These are phyloP conservation scores for Neuroterus valhalla DNA, from an alignment of 1,140 invertebrate genomes.

Conservation along the genomic window DNA sequence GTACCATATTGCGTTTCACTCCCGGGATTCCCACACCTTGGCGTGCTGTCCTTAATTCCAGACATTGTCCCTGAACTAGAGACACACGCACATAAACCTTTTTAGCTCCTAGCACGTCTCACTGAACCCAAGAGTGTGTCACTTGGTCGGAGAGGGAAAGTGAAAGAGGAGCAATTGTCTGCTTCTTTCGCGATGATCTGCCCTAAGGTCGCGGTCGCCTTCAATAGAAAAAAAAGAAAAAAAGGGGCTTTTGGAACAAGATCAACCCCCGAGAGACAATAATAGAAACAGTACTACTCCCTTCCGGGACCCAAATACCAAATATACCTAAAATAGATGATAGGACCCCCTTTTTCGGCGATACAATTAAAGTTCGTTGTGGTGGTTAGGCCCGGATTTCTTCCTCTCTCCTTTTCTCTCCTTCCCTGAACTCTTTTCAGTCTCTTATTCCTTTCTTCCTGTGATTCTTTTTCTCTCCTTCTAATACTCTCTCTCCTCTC, in stretches of 20 bases:
- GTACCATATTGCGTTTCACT: slow-evolving; percentile 18
- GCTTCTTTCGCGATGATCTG: slow-evolving; percentile 10
- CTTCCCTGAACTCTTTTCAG: too few relatives aligned
- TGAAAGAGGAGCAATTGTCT: neutral
- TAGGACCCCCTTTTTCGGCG: slow-evolving; percentile 4
- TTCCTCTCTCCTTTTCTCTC: neutral
- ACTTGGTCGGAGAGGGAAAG: neutral
- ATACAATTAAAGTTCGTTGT: slow-evolving; percentile 30
- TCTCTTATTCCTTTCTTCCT: too few relatives aligned
- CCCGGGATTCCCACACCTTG: slow-evolving; percentile 15
- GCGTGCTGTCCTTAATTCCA: slow-evolving; percentile 14
- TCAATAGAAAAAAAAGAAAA: slow-evolving; percentile 17
- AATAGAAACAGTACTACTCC: slow-evolving; percentile 28
- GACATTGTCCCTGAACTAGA: slow-evolving; percentile 30
- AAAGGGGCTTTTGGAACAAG: neutral
- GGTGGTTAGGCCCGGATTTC: neutral
- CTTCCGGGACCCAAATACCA: slow-evolving; percentile 8
- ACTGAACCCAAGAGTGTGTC: slow-evolving; percentile 28
- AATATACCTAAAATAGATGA: slow-evolving; percentile 14
- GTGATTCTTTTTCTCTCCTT: too few relatives aligned
- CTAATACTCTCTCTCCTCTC: too few relatives aligned
- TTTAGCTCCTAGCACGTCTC: slow-evolving; percentile 26
- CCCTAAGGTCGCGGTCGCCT: slow-evolving; percentile 29
- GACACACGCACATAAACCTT: slow-evolving; percentile 11
- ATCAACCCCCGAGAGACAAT: slow-evolving; percentile 30